Conservation (phyloP, 2,113 vertebrate species). For the Rana temporaria region DNA sequence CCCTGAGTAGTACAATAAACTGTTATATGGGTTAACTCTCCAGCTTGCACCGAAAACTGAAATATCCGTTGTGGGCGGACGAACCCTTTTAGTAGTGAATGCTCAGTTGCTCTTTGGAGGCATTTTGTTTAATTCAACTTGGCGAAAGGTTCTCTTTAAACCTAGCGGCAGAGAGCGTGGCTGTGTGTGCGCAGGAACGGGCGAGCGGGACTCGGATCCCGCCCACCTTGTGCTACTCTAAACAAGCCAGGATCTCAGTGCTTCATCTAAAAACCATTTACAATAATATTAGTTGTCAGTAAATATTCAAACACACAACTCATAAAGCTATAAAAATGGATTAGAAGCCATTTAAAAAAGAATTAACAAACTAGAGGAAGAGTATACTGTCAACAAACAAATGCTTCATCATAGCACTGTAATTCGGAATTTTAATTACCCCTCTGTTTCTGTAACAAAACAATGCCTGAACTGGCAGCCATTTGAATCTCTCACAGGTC, state of each 20-base stretch:
- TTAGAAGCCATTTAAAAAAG: conserved; percentile 85
- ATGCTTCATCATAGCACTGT: conserved; percentile 86
- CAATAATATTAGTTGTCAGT: conserved; percentile 82
- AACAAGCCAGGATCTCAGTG: conserved; percentile 66
- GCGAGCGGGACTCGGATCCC: conserved; percentile 62
- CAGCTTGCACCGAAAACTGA: too few relatives aligned
- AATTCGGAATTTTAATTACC: conserved; percentile 90
- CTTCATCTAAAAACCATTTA: conserved; percentile 72
- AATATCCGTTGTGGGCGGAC: too few relatives aligned
- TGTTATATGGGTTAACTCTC: too few relatives aligned
- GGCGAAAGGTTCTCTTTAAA: too few relatives aligned
- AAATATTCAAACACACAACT: conserved; percentile 81
- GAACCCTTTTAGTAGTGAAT: too few relatives aligned
- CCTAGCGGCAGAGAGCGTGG: conserved; percentile 57
- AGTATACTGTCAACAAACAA: conserved; percentile 90
- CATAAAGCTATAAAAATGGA: conserved; percentile 85
- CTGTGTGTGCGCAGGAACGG: conserved; percentile 60
- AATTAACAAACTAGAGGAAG: conserved; percentile 88
- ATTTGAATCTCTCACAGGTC: conserved; percentile 91
- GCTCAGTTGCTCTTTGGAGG: too few relatives aligned
- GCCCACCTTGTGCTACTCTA: conserved; percentile 74
- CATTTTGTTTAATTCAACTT: too few relatives aligned
- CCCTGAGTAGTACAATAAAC: too few relatives aligned
- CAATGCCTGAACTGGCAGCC: conserved; percentile 88
- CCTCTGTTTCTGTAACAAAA: conserved; percentile 87